These are phyloP conservation scores for Scyliorhinus canicula DNA, from an alignment of 2,797 vertebrate species.

Conservation along the genomic window DNA sequence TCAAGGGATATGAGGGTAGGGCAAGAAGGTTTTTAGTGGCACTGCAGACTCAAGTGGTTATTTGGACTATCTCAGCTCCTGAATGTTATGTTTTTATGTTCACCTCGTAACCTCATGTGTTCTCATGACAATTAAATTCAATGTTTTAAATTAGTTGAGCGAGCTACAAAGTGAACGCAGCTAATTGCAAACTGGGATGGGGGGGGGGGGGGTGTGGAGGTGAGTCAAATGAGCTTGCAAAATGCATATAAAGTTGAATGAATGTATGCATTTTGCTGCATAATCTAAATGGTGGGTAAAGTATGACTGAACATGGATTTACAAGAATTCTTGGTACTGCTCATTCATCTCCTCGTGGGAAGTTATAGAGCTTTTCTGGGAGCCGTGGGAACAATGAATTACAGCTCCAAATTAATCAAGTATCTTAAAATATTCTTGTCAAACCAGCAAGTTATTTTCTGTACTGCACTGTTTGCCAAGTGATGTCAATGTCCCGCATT, in stretches of 20 bases:
- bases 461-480: not conserved
- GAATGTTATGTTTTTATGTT: not conserved
- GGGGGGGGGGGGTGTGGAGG: too few species aligned
- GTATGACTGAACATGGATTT: not conserved
- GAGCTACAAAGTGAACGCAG: not conserved
- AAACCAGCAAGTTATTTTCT: slow-evolving; percentile 1
- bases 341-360: not conserved
- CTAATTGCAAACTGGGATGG: not conserved
- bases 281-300: not conserved
- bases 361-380: not conserved
- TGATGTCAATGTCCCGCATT: not conserved
- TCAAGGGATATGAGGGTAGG: not conserved
- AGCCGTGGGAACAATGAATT: not conserved
- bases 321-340: not conserved
- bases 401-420: not conserved
- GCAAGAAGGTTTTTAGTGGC: not conserved
- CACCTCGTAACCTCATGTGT: not conserved
- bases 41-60: not conserved
- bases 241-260: not conserved
- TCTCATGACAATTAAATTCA: not conserved
- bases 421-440: slow-evolving; percentile 7
- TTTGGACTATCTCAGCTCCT: not conserved
- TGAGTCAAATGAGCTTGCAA: not conserved
- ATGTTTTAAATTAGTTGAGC: not conserved
- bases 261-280: not conserved